Percentiles rank a stretch among this genome's conserved stretches.
Evolutionary conservation across 2,113 vertebrate genomes (phyloP).

Genomic region (Festucalex cinctus): DNA sequence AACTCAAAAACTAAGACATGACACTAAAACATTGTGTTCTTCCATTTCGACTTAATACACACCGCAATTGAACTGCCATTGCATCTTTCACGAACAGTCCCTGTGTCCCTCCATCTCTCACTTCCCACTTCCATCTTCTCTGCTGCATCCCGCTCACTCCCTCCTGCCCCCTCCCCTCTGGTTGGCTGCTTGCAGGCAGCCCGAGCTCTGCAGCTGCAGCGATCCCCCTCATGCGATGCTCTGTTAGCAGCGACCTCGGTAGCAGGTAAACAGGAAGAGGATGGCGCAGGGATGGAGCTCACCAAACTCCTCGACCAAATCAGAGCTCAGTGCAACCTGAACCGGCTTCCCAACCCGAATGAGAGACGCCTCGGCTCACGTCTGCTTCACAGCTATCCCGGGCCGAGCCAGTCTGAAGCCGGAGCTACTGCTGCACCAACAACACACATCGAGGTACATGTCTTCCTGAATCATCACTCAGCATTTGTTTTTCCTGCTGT

Average conservation of each 20-base stretch:
- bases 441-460: conserved; percentile 60
- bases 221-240: conserved; percentile 55
- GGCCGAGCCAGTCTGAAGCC: conserved; percentile 39
- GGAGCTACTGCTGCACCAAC: conserved; percentile 32
- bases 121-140: background rate
- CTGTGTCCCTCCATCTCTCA: conserved; percentile 1
- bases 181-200: conserved; percentile 70
- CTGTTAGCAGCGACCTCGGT: conserved; percentile 45
- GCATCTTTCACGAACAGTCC: background rate
- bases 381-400: conserved; percentile 35
- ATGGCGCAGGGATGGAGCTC: conserved; percentile 91
- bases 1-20: too few species aligned
- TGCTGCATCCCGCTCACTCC: conserved; percentile 7
- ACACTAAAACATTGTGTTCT: too few species aligned
- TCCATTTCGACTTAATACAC: background rate
- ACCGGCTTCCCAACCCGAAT: conserved; percentile 27
- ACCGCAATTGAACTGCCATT: background rate
- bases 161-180: conserved; percentile 19
- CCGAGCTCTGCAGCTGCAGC: conserved; percentile 76
- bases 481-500: conserved; percentile 15
- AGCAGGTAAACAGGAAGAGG: conserved; percentile 79
- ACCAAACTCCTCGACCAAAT: conserved; percentile 82
- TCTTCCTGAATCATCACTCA: conserved; percentile 13
- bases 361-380: conserved; percentile 36
- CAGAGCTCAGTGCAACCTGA: conserved; percentile 79